phyloP scores from a whole-genome alignment of 2,888 invertebrate species.

The Meteorus colon region DNA sequence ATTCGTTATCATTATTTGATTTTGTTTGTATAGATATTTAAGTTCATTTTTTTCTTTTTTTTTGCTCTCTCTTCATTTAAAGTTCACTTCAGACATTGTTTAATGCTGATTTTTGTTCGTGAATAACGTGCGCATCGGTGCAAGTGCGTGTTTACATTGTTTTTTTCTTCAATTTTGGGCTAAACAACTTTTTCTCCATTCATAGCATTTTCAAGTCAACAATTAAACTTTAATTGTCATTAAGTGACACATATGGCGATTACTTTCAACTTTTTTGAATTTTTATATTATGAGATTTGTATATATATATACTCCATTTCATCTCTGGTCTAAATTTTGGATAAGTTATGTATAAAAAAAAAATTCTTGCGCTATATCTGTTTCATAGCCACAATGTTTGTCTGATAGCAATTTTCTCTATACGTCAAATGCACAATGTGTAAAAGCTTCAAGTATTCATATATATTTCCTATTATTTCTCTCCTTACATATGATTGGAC shows the following conservation, averaged over 20 bases:
- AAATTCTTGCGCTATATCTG: not conserved
- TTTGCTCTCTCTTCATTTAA: not conserved
- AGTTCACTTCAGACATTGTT: not conserved
- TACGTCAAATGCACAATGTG: not conserved
- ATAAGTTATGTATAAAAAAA: not conserved
- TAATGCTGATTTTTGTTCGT: slow-evolving; percentile 6
- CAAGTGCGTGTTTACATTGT: slow-evolving; percentile 40
- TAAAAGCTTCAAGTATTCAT: slow-evolving; percentile 1
- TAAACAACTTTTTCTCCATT: slow-evolving; percentile 12
- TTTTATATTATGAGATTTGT: not conserved
- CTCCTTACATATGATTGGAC: not conserved
- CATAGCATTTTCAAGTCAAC: slow-evolving; percentile 7
- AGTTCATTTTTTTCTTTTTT: slow-evolving; percentile 5
- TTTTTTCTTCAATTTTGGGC: slow-evolving; percentile 1
- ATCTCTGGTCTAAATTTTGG: not conserved
- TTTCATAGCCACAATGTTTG: not conserved
- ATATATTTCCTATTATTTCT: not conserved
- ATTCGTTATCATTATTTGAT: slow-evolving; percentile 19
- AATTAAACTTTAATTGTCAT: slow-evolving; percentile 10
- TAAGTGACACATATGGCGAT: not conserved
- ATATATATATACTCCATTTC: not conserved
- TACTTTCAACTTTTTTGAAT: slow-evolving; percentile 35
- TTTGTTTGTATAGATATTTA: slow-evolving; percentile 1
- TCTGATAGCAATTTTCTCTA: not conserved
- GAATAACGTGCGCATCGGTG: slow-evolving; percentile 52